Evolutionary conservation across 2,113 vertebrate species (phyloP).

Genomic region (Plotosus lineatus): DNA sequence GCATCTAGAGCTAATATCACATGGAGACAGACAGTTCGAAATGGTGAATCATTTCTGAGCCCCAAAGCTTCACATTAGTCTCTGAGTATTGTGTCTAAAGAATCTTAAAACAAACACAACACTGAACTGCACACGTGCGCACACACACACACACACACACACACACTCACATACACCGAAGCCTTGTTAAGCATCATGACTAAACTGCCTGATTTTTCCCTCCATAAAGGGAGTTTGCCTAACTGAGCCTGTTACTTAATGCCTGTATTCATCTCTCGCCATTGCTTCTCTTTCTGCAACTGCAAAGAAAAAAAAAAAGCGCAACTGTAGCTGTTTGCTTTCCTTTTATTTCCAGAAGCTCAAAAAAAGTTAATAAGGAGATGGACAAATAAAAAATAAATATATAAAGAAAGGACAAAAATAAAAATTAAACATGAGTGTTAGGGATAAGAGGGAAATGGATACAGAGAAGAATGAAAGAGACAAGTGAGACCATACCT

Average conservation of each 20-base stretch:
- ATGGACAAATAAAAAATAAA: background rate
- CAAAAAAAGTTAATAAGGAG: background rate
- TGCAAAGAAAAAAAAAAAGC: constrained; percentile 56
- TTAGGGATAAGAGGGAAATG: no score
- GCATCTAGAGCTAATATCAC: background rate
- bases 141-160: no score
- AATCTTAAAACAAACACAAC: background rate
- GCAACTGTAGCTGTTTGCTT: constrained; percentile 53
- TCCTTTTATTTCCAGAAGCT: constrained; percentile 51
- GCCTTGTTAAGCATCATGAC: background rate
- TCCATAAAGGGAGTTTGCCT: constrained; percentile 41
- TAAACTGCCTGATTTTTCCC: constrained; percentile 38
- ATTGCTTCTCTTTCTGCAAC: constrained; percentile 57
- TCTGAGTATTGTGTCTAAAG: background rate
- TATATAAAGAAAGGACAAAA: background rate
- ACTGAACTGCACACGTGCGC: background rate
- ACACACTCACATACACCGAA: no score
- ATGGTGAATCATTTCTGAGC: background rate
- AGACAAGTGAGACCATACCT: constrained; percentile 79
- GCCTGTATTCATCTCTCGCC: constrained; percentile 56
- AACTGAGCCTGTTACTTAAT: constrained; percentile 62
- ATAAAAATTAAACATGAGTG: background rate
- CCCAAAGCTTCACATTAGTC: background rate
- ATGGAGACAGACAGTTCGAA: background rate
- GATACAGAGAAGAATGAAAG: background rate